phyloP scores from a whole-genome alignment of 2,113 vertebrate genomes.

The Puntigrus tetrazona region DNA sequence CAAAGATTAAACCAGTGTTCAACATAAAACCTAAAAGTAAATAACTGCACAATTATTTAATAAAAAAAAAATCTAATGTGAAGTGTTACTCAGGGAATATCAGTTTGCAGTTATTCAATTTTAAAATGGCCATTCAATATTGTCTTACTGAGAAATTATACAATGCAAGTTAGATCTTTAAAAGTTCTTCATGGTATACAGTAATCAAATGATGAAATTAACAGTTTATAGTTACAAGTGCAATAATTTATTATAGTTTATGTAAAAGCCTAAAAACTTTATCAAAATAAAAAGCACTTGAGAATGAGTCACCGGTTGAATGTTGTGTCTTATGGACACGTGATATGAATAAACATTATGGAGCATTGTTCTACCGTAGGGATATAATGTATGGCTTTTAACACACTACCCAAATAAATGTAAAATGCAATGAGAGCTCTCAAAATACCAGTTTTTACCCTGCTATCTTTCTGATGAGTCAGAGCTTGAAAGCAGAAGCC shows the following conservation, averaged over 20 bases:
- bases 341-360: neutral
- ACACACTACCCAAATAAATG: neutral
- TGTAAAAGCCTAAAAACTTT: neutral
- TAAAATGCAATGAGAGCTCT: slow-evolving; percentile 11
- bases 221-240: too few species aligned
- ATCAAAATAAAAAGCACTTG: neutral
- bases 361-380: slow-evolving; percentile 8
- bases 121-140: neutral
- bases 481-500: slow-evolving; percentile 37
- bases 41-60: neutral
- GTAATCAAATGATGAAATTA: too few species aligned
- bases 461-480: slow-evolving; percentile 40
- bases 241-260: too few species aligned
- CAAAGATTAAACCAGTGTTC: too few species aligned
- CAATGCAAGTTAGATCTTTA: too few species aligned
- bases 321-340: neutral
- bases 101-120: neutral
- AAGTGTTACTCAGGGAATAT: neutral
- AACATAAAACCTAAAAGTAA: too few species aligned
- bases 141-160: too few species aligned
- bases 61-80: neutral
- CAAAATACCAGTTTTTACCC: neutral
- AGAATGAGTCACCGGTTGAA: neutral
- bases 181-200: too few species aligned
- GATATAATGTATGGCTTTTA: neutral